Evolutionary conservation across 2,797 vertebrate species (phyloP), one percentile per base, ranked within the genome.

Genomic region (Peromyscus attwateri): DNA sequence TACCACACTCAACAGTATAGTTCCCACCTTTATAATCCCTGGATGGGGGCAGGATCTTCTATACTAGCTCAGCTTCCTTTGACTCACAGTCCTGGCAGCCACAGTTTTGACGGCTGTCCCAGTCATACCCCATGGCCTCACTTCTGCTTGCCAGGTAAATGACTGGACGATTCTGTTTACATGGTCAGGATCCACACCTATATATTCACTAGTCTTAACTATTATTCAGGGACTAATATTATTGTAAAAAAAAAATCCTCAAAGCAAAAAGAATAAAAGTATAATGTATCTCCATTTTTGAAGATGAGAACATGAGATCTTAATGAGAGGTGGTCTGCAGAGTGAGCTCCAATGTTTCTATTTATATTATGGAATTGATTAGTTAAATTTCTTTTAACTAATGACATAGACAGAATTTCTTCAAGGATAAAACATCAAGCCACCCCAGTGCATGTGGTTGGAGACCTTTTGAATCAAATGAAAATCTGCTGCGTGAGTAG

Each of bases 221-320:
- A 68, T 49, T 27, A 2, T 12, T 40, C 46, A 29, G 12, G 21
- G 37, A 68, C 52, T 94, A 94, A 6, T 34, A 76, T 43, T 68
- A 95, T 64, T 89, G 29, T 88, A 91, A 23, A 97, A 91, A 60
- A 66, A 91, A 93, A 7, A 96, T 82, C 21, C 25, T 60, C 29
- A 29, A 89, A 82, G 9, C 10, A 57, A 23, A 83, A 96, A 90
- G 89, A 91, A 23, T 82, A 88, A 90, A 96, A 82, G 46, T 31
- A 84, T 13, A 70, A 76, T 94, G 4, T 62, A 92, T 46, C 55
- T 91, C 52, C n/a, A 34, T 70, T 94, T 96, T 92, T 73, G 66
- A 94, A 95, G 37, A 55, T n/a, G 94, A 92, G 46, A 94, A 17
- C 27, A 27, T 79, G n/a, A 55, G 5, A 55, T 43, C 55, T 52